Evolutionary conservation across 2,797 vertebrate genomes (phyloP), one percentile per base, ranked within the genome.

Genomic region (Epinephelus awoara): DNA sequence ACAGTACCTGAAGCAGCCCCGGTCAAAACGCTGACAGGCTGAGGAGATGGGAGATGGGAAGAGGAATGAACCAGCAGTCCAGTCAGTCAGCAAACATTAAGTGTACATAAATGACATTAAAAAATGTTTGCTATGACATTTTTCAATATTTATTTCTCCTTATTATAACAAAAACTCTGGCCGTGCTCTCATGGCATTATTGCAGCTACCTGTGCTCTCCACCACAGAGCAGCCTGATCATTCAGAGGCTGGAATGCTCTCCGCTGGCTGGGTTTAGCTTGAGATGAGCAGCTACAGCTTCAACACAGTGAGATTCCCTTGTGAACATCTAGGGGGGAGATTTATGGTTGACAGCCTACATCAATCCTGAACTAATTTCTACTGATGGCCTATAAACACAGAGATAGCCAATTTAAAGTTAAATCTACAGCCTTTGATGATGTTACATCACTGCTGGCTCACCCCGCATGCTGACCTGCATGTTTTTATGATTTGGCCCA

Each of bases 11-110:
- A 79, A 89, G 82, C 77, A 84, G 81, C 75, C 81, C 79, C 52
- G 62, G 79, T 89, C 84, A 83, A 85, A 92, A 63, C 6, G 49
- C 85, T 91, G 91, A 93, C 88, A 89, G 89, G 79, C 72, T 40
- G 65, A 81, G 77, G 89, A 83, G 77, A 79, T 67, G 73, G 67
- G 64, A 73, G 68, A 85, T 55, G 67, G 76, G 77, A 72, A 58
- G 57, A 82, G 63, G 80, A 86, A 82, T 68, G 75, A 75, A 80
- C 66, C 74, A 62, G 83, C 77, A 29, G 68, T 57, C 47, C 72
- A 58, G 70, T 42, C 67, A 77, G 25, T 68, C 74, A 77, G 77
- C 56, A 61, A 77, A 72, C 52, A 83, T 72, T 54, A 80, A 74
- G 67, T 75, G 68, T 57, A 72, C 70, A 68, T 47, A 59, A 72